Evolutionary conservation across 2,113 vertebrate genomes (phyloP).

Genomic region (Bambusicola thoracicus): DNA sequence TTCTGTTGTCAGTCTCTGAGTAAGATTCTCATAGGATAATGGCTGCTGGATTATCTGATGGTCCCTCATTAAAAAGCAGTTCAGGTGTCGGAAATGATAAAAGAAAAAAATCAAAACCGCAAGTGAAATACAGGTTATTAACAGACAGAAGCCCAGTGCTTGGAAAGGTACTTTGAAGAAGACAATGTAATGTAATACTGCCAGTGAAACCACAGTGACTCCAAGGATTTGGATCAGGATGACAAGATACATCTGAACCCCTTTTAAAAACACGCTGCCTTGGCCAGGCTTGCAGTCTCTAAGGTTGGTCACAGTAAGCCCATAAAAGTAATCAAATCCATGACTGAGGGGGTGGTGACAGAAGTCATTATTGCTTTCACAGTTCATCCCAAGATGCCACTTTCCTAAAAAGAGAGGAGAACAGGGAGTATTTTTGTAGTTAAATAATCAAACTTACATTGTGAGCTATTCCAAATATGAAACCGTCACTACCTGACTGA

Average conservation of each 20-base stretch:
- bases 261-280: constrained; percentile 78
- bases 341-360: constrained; percentile 89
- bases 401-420: constrained; percentile 79
- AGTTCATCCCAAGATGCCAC: constrained; percentile 91
- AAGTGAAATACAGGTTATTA: not conserved
- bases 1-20: constrained; percentile 82
- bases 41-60: constrained; percentile 84
- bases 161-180: constrained; percentile 36
- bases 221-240: constrained; percentile 36
- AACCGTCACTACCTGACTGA: not conserved
- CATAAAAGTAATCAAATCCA: constrained; percentile 90
- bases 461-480: not conserved
- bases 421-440: constrained; percentile 8
- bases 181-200: constrained; percentile 34
- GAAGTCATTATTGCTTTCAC: constrained; percentile 82
- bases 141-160: constrained; percentile 11
- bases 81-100: constrained; percentile 77
- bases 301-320: constrained; percentile 83
- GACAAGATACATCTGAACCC: not conserved
- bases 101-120: constrained; percentile 61
- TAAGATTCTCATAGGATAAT: constrained; percentile 81
- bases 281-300: constrained; percentile 85
- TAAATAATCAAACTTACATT: not conserved
- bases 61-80: constrained; percentile 88
- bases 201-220: constrained; percentile 46